Evolutionary conservation across 2,888 invertebrate genomes (phyloP).

Genomic region (Temnothorax rugatulus): DNA sequence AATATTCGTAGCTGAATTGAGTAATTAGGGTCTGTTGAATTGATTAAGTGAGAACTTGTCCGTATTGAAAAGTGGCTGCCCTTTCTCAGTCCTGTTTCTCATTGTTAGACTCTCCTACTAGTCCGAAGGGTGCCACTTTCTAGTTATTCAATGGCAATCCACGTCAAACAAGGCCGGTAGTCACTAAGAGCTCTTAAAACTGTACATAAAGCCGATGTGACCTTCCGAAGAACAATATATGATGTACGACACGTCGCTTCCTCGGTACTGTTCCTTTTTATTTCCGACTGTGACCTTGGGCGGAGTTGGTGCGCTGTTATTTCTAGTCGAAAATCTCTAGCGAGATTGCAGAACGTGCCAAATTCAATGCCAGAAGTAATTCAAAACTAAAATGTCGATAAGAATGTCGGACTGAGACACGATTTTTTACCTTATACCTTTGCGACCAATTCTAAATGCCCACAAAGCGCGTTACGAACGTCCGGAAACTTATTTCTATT

Average conservation of each 20-base stretch:
- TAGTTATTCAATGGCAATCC: slow-evolving; percentile 39
- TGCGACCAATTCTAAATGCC: neutral
- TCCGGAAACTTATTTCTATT: neutral
- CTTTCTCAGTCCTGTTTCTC: slow-evolving; percentile 9
- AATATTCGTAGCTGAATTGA: neutral
- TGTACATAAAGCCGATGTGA: neutral
- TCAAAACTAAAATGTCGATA: slow-evolving; percentile 12
- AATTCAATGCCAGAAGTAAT: neutral
- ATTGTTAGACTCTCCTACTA: slow-evolving; percentile 2
- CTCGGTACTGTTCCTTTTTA: neutral
- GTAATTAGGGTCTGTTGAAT: slow-evolving; percentile 11
- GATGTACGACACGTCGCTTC: neutral
- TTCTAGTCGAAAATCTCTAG: slow-evolving; percentile 23
- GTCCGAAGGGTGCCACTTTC: slow-evolving; percentile 31
- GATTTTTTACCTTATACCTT: neutral
- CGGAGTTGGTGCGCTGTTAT: slow-evolving; percentile 1
- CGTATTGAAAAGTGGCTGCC: slow-evolving; percentile 32
- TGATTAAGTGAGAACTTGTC: slow-evolving; percentile 11
- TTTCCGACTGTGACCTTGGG: slow-evolving; percentile 16
- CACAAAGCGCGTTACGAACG: neutral
- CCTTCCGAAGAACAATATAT: slow-evolving; percentile 18
- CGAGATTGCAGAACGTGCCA: slow-evolving; percentile 23
- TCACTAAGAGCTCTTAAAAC: slow-evolving; percentile 41
- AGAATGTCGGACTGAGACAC: neutral
- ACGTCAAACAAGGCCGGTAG: slow-evolving; percentile 58